Conservation (phyloP, 2,113 vertebrate species). For the Prietella phreatophila region DNA sequence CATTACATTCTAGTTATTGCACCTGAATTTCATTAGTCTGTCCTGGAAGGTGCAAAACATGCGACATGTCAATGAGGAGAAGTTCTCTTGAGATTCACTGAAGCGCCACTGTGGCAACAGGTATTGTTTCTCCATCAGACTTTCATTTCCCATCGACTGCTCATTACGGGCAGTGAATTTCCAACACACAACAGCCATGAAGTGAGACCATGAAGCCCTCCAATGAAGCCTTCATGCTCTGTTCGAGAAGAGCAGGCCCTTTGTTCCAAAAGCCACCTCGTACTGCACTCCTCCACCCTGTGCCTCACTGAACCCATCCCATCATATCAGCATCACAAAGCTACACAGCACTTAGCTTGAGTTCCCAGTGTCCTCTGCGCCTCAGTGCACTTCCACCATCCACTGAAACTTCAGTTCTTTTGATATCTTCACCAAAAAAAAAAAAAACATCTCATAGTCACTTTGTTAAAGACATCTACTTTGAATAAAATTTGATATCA, state of each 20-base stretch:
- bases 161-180: conserved; percentile 23
- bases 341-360: conserved; percentile 67
- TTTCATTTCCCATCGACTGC: neutral
- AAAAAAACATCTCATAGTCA: neutral
- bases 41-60: neutral
- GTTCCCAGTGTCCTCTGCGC: conserved; percentile 71
- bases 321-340: conserved; percentile 61
- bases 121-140: neutral
- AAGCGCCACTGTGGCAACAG: neutral
- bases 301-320: conserved; percentile 65
- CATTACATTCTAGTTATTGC: neutral
- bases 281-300: conserved; percentile 72
- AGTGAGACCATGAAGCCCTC: conserved; percentile 59
- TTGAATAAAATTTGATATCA: neutral
- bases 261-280: conserved; percentile 75
- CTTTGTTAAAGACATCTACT: neutral
- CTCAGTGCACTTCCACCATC: conserved; percentile 67
- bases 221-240: conserved; percentile 74
- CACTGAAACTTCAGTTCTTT: conserved; percentile 61
- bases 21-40: neutral
- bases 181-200: conserved; percentile 58
- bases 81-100: neutral
- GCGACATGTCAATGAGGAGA: neutral
- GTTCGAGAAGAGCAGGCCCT: conserved; percentile 70
- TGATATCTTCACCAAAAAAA: neutral